phyloP scores from a whole-genome alignment of 2,797 vertebrate species.

The Oryzias sinensis region DNA sequence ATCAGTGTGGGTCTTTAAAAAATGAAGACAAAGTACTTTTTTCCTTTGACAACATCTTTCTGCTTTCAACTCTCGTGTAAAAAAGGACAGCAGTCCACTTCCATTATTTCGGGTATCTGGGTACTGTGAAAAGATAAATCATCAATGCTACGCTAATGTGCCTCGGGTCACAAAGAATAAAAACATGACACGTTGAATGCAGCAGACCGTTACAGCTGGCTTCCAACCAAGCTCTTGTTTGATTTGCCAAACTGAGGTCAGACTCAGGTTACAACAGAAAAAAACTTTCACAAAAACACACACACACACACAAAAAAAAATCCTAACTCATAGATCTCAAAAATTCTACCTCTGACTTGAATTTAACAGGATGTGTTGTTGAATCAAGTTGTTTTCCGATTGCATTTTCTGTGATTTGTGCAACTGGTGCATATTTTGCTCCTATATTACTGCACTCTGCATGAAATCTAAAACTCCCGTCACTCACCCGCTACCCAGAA shows the following conservation, averaged over 20 bases:
- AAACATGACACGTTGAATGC: conserved; percentile 7
- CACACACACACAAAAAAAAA: no score
- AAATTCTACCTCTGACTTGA: not conserved
- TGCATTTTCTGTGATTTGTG: not conserved
- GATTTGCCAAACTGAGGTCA: conserved; percentile 15
- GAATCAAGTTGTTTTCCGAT: not conserved
- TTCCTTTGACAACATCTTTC: no score
- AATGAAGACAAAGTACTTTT: no score
- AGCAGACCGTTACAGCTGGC: conserved; percentile 12
- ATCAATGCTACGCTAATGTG: conserved; percentile 11
- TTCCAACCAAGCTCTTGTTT: not conserved
- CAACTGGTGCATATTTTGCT: not conserved
- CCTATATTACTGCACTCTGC: conserved; percentile 1
- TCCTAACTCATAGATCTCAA: not conserved
- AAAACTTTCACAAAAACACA: not conserved
- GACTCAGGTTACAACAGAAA: not conserved
- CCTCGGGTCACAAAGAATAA: not conserved
- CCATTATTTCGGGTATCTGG: conserved; percentile 4
- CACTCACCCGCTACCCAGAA: not conserved
- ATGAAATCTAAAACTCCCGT: conserved; percentile 4
- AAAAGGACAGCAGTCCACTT: not conserved
- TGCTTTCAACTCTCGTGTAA: no score
- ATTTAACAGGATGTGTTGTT: not conserved
- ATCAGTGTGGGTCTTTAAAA: no score
- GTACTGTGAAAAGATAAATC: conserved; percentile 15